A percentile compares a stretch with the other conserved stretches of the same genome.
These are phyloP conservation scores for Himalopsyche anomala DNA, from an alignment of 2,888 invertebrate genomes.

Conservation along the genomic window DNA sequence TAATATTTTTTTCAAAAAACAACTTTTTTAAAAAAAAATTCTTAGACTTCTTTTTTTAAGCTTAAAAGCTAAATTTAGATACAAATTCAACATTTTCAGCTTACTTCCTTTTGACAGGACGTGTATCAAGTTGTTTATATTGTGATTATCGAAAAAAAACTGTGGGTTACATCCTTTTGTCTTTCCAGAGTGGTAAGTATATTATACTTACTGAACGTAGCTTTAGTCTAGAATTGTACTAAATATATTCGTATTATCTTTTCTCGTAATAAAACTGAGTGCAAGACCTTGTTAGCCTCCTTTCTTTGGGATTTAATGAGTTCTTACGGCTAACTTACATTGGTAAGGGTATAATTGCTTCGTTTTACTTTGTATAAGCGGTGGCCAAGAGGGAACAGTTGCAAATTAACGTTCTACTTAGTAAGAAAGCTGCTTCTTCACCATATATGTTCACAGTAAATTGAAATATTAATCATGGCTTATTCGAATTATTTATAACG, in stretches of 20 bases:
- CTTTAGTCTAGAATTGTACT: not conserved
- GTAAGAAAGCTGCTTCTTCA: not conserved
- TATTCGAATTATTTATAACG: too few relatives aligned
- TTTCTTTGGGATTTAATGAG: slow-evolving; percentile 22
- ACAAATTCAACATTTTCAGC: too few relatives aligned
- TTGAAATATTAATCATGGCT: not conserved
- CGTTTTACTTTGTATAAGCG: slow-evolving; percentile 17
- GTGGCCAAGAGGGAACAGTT: not conserved
- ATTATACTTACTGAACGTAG: not conserved
- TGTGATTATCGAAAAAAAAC: too few relatives aligned
- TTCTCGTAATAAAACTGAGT: slow-evolving; percentile 13
- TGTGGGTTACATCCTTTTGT: too few relatives aligned
- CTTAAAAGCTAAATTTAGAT: too few relatives aligned
- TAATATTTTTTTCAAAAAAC: too few relatives aligned
- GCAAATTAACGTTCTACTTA: not conserved
- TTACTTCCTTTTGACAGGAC: too few relatives aligned
- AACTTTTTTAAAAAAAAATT: too few relatives aligned
- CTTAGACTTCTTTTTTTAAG: too few relatives aligned
- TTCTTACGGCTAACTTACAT: slow-evolving; percentile 30
- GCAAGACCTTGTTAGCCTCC: slow-evolving; percentile 1
- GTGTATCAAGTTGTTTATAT: too few relatives aligned
- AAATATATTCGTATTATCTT: slow-evolving; percentile 30
- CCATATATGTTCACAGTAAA: not conserved
- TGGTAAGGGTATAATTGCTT: slow-evolving; percentile 16
- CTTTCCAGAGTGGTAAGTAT: too few relatives aligned